Conservation (phyloP, 92 coral and sea anemone genomes). For the Siderastrea siderea region DNA sequence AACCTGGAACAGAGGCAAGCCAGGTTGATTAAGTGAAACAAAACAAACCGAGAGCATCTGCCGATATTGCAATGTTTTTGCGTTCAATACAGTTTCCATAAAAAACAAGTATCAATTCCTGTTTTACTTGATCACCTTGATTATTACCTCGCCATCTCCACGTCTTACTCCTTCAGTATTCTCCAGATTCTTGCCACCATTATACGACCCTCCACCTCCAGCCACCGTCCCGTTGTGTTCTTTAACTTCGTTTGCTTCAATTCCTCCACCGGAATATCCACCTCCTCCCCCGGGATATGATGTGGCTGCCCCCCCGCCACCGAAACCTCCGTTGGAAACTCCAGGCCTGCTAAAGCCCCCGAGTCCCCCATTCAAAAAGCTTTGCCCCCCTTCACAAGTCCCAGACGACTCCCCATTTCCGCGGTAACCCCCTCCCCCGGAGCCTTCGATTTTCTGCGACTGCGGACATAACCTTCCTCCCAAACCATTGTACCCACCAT, state of each 20-base stretch:
- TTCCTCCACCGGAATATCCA: conserved; percentile 91
- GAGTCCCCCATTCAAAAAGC: conserved; percentile 62
- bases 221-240: conserved; percentile 50
- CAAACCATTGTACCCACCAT: conserved; percentile 71
- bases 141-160: conserved; percentile 78
- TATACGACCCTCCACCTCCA: conserved; percentile 89
- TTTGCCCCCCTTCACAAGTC: conserved; percentile 36
- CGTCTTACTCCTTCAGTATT: conserved; percentile 63
- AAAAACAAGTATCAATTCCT: background rate
- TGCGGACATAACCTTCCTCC: conserved; percentile 59
- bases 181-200: conserved; percentile 58
- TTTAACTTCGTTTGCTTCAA: conserved; percentile 52
- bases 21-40: too few species aligned
- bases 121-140: conserved; percentile 26
- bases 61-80: too few species aligned
- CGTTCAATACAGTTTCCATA: too few species aligned
- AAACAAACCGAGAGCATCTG: too few species aligned
- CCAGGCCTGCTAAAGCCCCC: conserved; percentile 49
- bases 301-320: conserved; percentile 84
- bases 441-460: background rate
- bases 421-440: conserved; percentile 80
- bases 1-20: too few species aligned
- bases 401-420: conserved; percentile 46
- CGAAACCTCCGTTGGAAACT: conserved; percentile 71
- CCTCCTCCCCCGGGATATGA: conserved; percentile 89